Evolutionary conservation across 2,797 vertebrate species (phyloP).

Genomic region (Steatocranus sp.): DNA sequence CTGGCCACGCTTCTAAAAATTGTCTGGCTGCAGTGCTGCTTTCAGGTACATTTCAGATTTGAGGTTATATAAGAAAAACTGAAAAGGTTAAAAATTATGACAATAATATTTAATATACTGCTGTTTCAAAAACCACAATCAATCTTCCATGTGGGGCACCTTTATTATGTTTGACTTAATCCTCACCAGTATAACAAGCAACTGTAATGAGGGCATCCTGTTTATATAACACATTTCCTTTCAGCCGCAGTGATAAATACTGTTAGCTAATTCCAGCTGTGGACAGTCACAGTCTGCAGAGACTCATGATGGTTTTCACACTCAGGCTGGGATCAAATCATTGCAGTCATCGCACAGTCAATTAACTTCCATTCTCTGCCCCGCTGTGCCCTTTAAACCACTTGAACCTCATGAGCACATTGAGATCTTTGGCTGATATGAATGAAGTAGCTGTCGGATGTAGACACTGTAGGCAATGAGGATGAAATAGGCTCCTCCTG

Average conservation of each 20-base stretch:
- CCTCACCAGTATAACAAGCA: neutral
- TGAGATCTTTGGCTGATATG: conserved; percentile 27
- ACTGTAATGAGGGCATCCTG: neutral
- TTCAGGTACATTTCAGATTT: neutral
- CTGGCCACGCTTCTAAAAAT: neutral
- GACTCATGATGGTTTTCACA: conserved; percentile 21
- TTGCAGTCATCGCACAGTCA: conserved; percentile 47
- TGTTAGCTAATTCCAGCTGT: conserved; percentile 7
- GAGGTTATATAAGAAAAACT: neutral
- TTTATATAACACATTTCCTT: neutral
- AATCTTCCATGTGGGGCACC: neutral
- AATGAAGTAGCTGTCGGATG: conserved; percentile 46
- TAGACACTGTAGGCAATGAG: conserved; percentile 37
- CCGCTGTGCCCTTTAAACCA: conserved; percentile 40
- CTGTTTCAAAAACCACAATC: neutral
- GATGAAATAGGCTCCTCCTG: conserved; percentile 53
- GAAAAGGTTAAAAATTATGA: neutral
- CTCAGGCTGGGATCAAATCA: conserved; percentile 31
- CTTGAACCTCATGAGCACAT: conserved; percentile 32
- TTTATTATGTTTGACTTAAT: neutral
- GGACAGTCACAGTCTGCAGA: neutral
- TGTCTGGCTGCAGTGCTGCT: neutral
- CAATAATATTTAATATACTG: neutral
- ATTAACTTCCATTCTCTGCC: conserved; percentile 52
- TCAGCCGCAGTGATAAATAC: conserved; percentile 1